Evolutionary conservation across 2,797 vertebrate genomes (phyloP).

Genomic region (Merluccius polli): DNA sequence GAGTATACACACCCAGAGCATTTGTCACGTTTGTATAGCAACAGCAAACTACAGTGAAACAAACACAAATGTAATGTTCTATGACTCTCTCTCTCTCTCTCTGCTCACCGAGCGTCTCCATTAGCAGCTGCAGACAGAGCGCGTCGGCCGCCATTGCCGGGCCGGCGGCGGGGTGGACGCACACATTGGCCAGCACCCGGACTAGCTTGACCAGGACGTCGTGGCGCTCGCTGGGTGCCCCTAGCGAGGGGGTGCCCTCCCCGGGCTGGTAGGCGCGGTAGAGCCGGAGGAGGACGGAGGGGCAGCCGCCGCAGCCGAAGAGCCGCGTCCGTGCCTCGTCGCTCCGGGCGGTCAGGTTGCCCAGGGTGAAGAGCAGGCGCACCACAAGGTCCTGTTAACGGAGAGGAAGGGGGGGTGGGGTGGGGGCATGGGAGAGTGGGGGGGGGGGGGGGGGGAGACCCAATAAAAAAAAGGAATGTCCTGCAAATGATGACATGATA

Average conservation of each 20-base stretch:
- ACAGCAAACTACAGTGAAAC: background rate
- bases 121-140: conserved; percentile 73
- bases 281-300: conserved; percentile 74
- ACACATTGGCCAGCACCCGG: conserved; percentile 87
- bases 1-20: background rate
- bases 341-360: conserved; percentile 86
- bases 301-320: conserved; percentile 70
- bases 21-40: background rate
- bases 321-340: conserved; percentile 76
- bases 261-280: conserved; percentile 76
- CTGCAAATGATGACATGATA: too few species aligned
- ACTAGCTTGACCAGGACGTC: conserved; percentile 89
- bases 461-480: background rate
- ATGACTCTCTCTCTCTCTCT: background rate
- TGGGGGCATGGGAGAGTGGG: too few species aligned
- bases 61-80: background rate
- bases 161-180: conserved; percentile 79
- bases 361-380: conserved; percentile 87
- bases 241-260: background rate
- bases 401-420: background rate
- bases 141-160: conserved; percentile 69
- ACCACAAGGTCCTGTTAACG: conserved; percentile 83
- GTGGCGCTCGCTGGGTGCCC: conserved; percentile 12
- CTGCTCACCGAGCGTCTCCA: conserved; percentile 81
- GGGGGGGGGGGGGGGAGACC: too few species aligned